phyloP scores from a whole-genome alignment of 2,113 vertebrate species.

The Cyprinodon variegatus region DNA sequence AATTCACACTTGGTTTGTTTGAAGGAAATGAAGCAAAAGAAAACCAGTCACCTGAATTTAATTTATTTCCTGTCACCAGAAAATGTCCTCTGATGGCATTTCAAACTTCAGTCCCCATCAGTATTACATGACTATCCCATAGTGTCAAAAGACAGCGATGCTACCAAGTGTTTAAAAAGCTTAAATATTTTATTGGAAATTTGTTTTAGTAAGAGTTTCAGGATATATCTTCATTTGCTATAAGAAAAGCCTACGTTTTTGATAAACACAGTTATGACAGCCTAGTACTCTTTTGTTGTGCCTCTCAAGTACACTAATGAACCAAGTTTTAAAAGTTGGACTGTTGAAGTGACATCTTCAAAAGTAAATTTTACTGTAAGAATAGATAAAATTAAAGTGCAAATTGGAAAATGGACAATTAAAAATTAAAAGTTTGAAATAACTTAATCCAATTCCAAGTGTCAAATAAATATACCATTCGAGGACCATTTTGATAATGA shows the following conservation, averaged over 20 bases:
- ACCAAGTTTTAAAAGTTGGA: slow-evolving; percentile 32
- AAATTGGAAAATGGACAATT: no score
- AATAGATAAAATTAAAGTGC: slow-evolving; percentile 21
- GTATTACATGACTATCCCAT: slow-evolving; percentile 34
- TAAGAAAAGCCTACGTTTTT: slow-evolving; percentile 31
- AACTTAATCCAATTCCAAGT: background rate
- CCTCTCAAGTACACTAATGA: slow-evolving; percentile 23
- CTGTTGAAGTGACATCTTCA: slow-evolving; percentile 10
- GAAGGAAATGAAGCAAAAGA: slow-evolving; percentile 27
- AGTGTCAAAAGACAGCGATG: slow-evolving; percentile 41
- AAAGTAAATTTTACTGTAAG: slow-evolving; percentile 33
- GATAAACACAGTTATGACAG: slow-evolving; percentile 43
- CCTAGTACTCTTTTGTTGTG: slow-evolving; percentile 25
- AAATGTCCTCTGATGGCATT: slow-evolving; percentile 68
- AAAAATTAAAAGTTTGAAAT: background rate
- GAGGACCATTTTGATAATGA: background rate
- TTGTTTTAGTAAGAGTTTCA: slow-evolving; percentile 4
- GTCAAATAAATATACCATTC: background rate
- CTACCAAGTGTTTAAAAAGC: slow-evolving; percentile 13
- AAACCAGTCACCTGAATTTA: slow-evolving; percentile 48
- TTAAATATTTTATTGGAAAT: slow-evolving; percentile 32
- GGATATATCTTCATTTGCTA: slow-evolving; percentile 30
- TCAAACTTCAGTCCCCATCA: slow-evolving; percentile 61
- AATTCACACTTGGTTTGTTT: slow-evolving; percentile 5
- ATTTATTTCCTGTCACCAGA: slow-evolving; percentile 55